Evolutionary conservation across 1,140 invertebrate genomes (phyloP), one percentile per base, ranked within the genome.

Genomic region (Drosophila lacertosa): DNA sequence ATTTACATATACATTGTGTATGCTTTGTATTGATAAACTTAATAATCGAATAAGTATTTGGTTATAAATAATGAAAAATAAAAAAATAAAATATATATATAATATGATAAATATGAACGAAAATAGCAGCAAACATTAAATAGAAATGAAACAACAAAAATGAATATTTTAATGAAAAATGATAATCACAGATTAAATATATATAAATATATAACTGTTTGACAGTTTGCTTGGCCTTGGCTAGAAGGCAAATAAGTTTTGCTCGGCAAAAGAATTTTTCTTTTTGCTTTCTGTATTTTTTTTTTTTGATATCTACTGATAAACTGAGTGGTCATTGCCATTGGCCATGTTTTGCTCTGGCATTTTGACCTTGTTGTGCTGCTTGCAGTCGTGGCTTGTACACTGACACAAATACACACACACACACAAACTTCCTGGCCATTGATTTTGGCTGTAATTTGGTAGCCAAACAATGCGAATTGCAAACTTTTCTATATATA

Each of bases 371-470:
- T 86, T 86, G 81, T 62, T 48, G 35, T 29, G 24, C 29, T 55
- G 39, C 24, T 39, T 24, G 50, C 60, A 48, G 59, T 29, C 51
- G 22, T 15, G 32, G 69, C 37, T 37, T 44, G 40, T 57, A 40
- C 39, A 64, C 4, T 6, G 7, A 40, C 15, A 40, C 13, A 13
- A 16, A 40, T 4, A 13, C 33, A 35, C 3, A 35, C 11, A 35
- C 11, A 35, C 11, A 35, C 11, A 35, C 33, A 35, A 15, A 10
- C 57, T 80, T 75, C 48, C 58, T 68, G 80, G 51, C 63, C 77
- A 81, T 84, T 86, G 81, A 80, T 86, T 84, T 84, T 84, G 51
- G 35, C 51, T 48, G 47, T 77, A 73, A 86, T 75, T 79, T 65
- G 63, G 35, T 48, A 59, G 58, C 35, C 54, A 65, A 70, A 71